Evolutionary conservation across 1,140 invertebrate species (phyloP).

Genomic region (Holotrichia oblita): DNA sequence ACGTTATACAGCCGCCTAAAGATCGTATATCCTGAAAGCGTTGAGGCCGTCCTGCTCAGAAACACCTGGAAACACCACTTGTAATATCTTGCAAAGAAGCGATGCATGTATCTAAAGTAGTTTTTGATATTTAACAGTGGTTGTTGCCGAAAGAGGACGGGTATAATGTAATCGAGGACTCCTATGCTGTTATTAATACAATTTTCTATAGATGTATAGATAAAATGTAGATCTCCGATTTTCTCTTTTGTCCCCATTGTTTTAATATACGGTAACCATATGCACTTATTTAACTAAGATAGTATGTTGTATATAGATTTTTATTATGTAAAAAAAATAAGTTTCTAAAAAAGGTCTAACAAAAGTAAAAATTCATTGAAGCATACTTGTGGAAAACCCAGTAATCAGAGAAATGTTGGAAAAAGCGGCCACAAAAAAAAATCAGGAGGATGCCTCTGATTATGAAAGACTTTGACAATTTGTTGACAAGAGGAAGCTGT

Average conservation of each 20-base stretch:
- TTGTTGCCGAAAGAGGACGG: not conserved
- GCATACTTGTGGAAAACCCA: too few species aligned
- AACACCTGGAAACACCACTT: slow-evolving; percentile 32
- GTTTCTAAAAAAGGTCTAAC: too few species aligned
- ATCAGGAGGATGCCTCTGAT: too few species aligned
- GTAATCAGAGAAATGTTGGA: too few species aligned
- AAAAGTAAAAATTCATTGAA: too few species aligned
- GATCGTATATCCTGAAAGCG: slow-evolving; percentile 1
- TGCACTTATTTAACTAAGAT: too few species aligned
- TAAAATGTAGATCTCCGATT: not conserved
- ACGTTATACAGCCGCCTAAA: not conserved
- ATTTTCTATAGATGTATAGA: not conserved
- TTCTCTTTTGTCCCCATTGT: not conserved
- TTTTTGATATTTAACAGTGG: not conserved
- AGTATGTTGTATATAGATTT: too few species aligned
- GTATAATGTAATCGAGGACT: not conserved
- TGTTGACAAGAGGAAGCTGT: too few species aligned
- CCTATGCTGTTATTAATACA: slow-evolving; percentile 7
- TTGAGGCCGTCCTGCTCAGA: not conserved
- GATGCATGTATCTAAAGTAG: not conserved
- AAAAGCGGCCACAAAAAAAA: too few species aligned
- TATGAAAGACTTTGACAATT: too few species aligned
- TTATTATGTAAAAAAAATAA: too few species aligned
- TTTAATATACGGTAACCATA: too few species aligned
- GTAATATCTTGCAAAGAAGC: not conserved